Percentiles rank a stretch among this genome's conserved stretches.
Conservation (phyloP, 2,113 vertebrate species). For the Nycticryphes semicollaris region DNA sequence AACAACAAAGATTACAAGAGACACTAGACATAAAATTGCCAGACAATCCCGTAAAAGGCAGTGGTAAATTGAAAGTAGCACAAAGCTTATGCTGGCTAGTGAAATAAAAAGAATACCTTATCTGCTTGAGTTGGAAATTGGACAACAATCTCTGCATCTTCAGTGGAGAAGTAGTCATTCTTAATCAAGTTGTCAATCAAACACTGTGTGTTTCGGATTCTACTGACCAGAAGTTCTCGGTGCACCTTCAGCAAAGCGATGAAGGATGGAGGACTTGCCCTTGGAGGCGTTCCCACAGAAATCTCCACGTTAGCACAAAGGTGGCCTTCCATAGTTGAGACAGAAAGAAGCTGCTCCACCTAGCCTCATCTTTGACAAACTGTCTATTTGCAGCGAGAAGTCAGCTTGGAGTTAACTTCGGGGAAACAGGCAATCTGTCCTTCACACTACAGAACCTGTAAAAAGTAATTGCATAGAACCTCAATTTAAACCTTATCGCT, state of each 20-base stretch:
- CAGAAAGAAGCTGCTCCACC: background rate
- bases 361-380: slow-evolving; percentile 56
- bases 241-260: slow-evolving; percentile 75
- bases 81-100: background rate
- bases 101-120: slow-evolving; percentile 75
- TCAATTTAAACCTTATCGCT: background rate
- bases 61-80: background rate
- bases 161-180: slow-evolving; percentile 84
- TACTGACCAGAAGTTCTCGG: slow-evolving; percentile 85
- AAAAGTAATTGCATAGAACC: background rate
- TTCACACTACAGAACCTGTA: background rate
- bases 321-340: slow-evolving; percentile 62
- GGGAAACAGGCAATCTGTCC: background rate
- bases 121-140: slow-evolving; percentile 82
- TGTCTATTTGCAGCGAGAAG: background rate
- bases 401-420: background rate
- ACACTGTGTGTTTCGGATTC: slow-evolving; percentile 85
- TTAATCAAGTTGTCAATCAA: slow-evolving; percentile 88
- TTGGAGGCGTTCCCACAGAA: background rate
- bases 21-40: background rate
- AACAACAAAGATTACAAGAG: background rate
- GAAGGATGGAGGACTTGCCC: background rate
- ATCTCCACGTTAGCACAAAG: background rate
- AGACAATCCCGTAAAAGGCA: background rate
- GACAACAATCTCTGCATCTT: slow-evolving; percentile 87